Evolutionary conservation across 2,797 vertebrate species (phyloP), one percentile per base, ranked within the genome.

Genomic region (Strix occidentalis): DNA sequence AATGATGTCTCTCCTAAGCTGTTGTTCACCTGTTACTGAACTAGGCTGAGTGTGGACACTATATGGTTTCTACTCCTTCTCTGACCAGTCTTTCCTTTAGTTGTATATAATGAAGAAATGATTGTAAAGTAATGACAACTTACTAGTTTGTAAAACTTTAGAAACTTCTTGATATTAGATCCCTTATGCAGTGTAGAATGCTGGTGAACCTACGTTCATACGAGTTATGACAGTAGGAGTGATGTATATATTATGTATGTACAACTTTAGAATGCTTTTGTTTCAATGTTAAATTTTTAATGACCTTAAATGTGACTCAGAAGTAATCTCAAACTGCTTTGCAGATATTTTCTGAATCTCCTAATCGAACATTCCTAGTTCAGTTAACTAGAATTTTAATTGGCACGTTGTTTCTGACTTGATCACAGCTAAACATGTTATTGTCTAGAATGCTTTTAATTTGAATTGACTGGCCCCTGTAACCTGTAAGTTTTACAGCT

Each of bases 171-270:
- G 2, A 14, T 90, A 61, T 88, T 78, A 65, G 37, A 61, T 88
- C 26, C 33, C 45, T 71, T 53, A 43, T 0, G 0, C 31, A 24
- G 39, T 48, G 2, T 20, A 53, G n/a, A 64, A 29, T 33, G 37
- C 18, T 69, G 33, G 23, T 78, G 45, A 51, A 35, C 24, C 33
- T 46, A 9, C 24, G 6, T 31, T 72, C 11, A 1, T 69, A 16
- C 12, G 28, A 19, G 13, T 91, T 72, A 25, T 21, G 57, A 3
- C 17, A 65, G 54, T 12, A 68, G 16, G 23, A 68, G 33, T 28
- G 43, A 60, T 15, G 12, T 19, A 2, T 39, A 15, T 46, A 29
- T 41, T 3, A 1, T 5, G 1, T 48, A 24, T n/a, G 4, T 43
- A 39, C 21, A 64, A 45, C 69, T 84, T 68, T 5, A 68, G 71